These are phyloP conservation scores for Tanypteryx hageni DNA, from an alignment of 2,888 invertebrate species.

Conservation along the genomic window DNA sequence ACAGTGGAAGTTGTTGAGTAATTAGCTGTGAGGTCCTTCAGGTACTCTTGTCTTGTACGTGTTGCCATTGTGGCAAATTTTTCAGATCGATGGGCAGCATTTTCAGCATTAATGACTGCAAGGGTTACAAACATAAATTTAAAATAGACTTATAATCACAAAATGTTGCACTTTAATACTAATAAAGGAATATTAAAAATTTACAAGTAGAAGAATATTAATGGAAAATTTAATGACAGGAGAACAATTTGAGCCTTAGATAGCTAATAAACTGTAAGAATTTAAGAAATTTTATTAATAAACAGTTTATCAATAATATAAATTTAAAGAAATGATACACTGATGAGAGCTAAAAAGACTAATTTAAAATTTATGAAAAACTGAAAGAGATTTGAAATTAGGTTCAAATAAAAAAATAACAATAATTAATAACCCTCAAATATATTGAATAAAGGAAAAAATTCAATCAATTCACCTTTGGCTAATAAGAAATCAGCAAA, in stretches of 20 bases:
- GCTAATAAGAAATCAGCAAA: slow-evolving; percentile 97
- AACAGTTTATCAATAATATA: neutral
- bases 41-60: slow-evolving; percentile 94
- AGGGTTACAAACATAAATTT: slow-evolving; percentile 66
- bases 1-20: slow-evolving; percentile 88
- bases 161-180: neutral
- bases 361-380: neutral
- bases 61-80: slow-evolving; percentile 99
- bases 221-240: no score
- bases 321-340: neutral
- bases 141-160: neutral
- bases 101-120: slow-evolving; percentile 94
- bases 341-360: no score
- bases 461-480: slow-evolving; percentile 79
- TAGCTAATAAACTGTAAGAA: no score
- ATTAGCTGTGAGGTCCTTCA: slow-evolving; percentile 94
- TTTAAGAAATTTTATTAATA: no score
- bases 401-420: neutral
- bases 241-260: no score
- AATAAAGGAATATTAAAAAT: neutral
- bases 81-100: slow-evolving; percentile 96
- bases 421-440: neutral
- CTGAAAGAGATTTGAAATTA: neutral
- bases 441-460: neutral
- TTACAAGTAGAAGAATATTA: no score